Base-by-base conservation (phyloP, 2,113 vertebrate species). In the Prochilodus magdalenae region DNA sequence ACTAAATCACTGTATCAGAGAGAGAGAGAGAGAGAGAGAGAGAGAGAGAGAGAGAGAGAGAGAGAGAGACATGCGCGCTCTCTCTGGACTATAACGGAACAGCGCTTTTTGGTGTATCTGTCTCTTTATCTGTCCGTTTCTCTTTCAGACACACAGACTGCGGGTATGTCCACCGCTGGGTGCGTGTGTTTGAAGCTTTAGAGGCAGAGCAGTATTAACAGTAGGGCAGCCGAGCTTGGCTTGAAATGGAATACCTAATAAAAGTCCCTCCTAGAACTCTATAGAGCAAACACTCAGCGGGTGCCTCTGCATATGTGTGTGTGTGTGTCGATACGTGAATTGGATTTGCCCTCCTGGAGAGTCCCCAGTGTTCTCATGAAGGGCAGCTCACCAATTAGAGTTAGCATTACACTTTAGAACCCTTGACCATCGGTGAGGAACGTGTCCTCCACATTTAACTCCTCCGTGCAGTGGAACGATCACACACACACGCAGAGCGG, bases 181-280 rank as follows among this genome's bases (percentile, higher is more conserved):
- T 40, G 65, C 30, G 30, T 12, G 27, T 53, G 69, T 73, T 72
- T 83, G 66, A 77, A 83, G 57, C 57, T 70, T 62, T 30, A 60
- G 57, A 60, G 26, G 44, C n/a, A 73, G 26, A 73, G 27, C 62
- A 65, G 27, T 16, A 63, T 26, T 63, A 65, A 30, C 67, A 30
- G 78, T 73, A 33, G 67, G 69, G 55, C 33, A 73, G 78, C 78
- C 24, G 47, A 24, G 29, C 63, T 33, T 44, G 76, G 30, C 78
- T 73, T 80, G 69, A 80, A 80, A 79, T 70, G 67, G 77, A 79
- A 79, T 79, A 59, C 72, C 36, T 73, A 73, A 80, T 73, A 80
- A 80, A 72, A 72, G 24, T 4, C 26, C 36, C 36, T 55, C 63
- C 70, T 79, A 40, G 65, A 51, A 51, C 33, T 67, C 27, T 22